Evolutionary conservation across 2,797 vertebrate species (phyloP).

Genomic region (Pachyuromys duprasi): DNA sequence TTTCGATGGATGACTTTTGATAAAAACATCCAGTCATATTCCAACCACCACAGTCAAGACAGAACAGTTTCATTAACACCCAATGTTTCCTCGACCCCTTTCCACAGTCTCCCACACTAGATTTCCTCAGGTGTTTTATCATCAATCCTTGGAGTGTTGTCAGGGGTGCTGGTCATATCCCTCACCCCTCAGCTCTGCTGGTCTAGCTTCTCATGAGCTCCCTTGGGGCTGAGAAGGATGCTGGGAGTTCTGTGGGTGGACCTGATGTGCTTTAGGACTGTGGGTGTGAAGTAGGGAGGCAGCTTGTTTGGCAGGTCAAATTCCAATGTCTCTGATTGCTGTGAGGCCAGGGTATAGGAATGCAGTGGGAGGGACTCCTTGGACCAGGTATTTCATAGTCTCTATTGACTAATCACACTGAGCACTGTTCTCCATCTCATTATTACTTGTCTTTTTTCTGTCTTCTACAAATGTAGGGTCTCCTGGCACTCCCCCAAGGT

Average conservation of each 20-base stretch:
- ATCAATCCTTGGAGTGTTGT: not conserved
- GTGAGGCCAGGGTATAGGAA: slow-evolving; percentile 12
- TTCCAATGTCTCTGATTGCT: slow-evolving; percentile 52
- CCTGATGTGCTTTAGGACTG: not conserved
- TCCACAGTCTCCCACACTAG: not conserved
- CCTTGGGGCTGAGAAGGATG: not conserved
- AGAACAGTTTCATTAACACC: not conserved
- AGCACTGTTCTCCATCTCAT: not conserved
- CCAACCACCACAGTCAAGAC: not conserved
- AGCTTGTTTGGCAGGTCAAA: slow-evolving; percentile 23
- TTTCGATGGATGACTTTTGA: slow-evolving; percentile 37
- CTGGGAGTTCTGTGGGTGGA: not conserved
- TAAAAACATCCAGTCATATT: not conserved
- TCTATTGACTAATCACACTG: slow-evolving; percentile 17
- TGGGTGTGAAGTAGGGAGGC: not conserved
- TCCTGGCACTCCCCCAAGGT: not conserved
- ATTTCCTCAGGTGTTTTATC: slow-evolving; percentile 21
- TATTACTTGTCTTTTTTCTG: slow-evolving; percentile 22
- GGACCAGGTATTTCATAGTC: not conserved
- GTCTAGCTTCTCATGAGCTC: no score
- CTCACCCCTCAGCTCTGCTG: no score
- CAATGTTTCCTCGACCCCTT: not conserved
- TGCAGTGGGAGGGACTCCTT: slow-evolving; percentile 38
- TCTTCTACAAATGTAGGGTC: slow-evolving; percentile 13
- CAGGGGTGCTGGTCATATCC: not conserved